A percentile compares a stretch with the other conserved stretches of the same genome.
Conservation (phyloP, 2,113 vertebrate species). For the Prionailurus bengalensis region DNA sequence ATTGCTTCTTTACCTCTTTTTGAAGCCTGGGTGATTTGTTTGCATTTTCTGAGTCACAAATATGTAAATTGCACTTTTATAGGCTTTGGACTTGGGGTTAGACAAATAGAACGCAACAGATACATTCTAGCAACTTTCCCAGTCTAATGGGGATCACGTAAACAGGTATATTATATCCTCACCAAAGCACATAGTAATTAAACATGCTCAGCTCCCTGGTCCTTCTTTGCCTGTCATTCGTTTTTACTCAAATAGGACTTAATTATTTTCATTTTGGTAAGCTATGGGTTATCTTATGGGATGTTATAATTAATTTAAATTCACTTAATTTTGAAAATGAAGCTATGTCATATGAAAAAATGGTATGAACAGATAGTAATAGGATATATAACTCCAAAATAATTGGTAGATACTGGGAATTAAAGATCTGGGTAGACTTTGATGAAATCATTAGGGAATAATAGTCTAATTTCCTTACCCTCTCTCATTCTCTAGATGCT, state of each 20-base stretch:
- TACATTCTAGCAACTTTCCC: neutral
- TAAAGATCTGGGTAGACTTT: neutral
- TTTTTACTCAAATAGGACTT: neutral
- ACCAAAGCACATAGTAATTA: slow-evolving; percentile 12
- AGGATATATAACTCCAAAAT: neutral
- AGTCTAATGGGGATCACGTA: neutral
- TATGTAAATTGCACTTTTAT: neutral
- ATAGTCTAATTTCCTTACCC: neutral
- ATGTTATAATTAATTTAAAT: slow-evolving; percentile 41
- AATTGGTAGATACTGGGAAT: neutral
- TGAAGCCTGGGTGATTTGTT: neutral
- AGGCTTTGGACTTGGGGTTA: neutral
- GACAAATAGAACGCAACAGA: neutral
- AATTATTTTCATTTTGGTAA: slow-evolving; percentile 43
- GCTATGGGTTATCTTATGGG: neutral
- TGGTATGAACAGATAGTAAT: neutral
- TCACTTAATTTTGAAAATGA: slow-evolving; percentile 52
- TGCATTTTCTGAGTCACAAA: neutral
- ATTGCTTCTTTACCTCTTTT: neutral
- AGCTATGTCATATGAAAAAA: slow-evolving; percentile 23
- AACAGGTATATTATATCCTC: neutral
- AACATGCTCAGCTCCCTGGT: neutral
- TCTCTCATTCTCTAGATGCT: slow-evolving; percentile 83
- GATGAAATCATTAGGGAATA: neutral
- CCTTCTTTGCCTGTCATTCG: neutral